Evolutionary conservation across 2,888 invertebrate genomes (phyloP).

Genomic region (Drosophila colorata): DNA sequence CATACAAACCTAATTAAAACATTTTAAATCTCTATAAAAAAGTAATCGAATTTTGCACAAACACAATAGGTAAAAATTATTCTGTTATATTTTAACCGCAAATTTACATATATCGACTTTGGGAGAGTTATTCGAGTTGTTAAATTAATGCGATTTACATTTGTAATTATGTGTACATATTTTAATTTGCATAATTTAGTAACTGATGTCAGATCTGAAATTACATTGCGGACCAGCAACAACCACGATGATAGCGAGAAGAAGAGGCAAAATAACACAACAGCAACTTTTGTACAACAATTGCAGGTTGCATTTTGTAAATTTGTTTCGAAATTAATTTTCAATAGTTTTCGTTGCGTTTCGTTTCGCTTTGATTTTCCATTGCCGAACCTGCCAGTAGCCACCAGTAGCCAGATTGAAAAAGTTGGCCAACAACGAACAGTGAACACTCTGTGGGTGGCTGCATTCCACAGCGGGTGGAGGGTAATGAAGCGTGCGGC

Average conservation of each 20-base stretch:
- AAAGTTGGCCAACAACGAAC: slow-evolving; percentile 56
- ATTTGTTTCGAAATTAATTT: slow-evolving; percentile 72
- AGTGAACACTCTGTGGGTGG: slow-evolving; percentile 17
- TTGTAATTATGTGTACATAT: slow-evolving; percentile 77
- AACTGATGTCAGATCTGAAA: slow-evolving; percentile 46
- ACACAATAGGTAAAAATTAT: slow-evolving; percentile 21
- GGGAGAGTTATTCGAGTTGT: slow-evolving; percentile 48
- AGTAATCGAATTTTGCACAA: slow-evolving; percentile 22
- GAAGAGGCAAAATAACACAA: slow-evolving; percentile 3
- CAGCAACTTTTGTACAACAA: slow-evolving; percentile 27
- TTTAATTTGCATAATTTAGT: slow-evolving; percentile 80
- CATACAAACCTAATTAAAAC: background rate
- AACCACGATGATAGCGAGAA: background rate
- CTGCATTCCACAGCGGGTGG: slow-evolving; percentile 26
- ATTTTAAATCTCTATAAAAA: background rate
- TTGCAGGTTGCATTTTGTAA: slow-evolving; percentile 43
- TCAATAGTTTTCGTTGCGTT: slow-evolving; percentile 51
- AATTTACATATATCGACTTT: slow-evolving; percentile 70
- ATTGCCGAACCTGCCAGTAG: slow-evolving; percentile 18
- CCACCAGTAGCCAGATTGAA: slow-evolving; percentile 62
- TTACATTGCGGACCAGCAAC: slow-evolving; percentile 10
- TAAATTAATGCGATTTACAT: slow-evolving; percentile 77
- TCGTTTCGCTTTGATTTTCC: slow-evolving; percentile 19
- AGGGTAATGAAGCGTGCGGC: slow-evolving; percentile 74
- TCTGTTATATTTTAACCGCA: slow-evolving; percentile 67